These are phyloP conservation scores for Tragopan temminckii DNA, from an alignment of 2,797 vertebrate genomes.

Conservation along the genomic window DNA sequence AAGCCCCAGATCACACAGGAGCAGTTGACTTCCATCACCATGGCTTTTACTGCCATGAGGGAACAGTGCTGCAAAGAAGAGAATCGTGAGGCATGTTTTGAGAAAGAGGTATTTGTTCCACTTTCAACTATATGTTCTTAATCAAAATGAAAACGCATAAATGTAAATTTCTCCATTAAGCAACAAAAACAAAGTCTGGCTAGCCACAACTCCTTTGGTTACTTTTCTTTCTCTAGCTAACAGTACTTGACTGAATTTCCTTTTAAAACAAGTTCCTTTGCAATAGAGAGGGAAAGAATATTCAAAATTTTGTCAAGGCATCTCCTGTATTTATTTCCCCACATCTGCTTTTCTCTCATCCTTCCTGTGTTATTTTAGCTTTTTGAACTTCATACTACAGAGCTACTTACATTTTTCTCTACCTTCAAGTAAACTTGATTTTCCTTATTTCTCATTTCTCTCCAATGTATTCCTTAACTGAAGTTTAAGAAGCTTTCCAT, in stretches of 20 bases:
- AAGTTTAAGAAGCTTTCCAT: background rate
- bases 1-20: background rate
- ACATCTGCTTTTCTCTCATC: background rate
- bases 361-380: background rate
- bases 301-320: background rate
- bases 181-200: background rate
- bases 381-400: fast-evolving
- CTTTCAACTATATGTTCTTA: fast-evolving
- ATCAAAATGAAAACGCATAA: fast-evolving
- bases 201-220: background rate
- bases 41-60: background rate
- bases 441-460: background rate
- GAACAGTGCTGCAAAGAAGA: constrained; percentile 23
- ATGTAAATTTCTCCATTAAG: background rate
- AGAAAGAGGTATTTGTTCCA: background rate
- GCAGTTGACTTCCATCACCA: background rate
- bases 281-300: background rate
- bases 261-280: background rate
- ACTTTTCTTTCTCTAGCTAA: background rate
- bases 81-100: constrained; percentile 7
- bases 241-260: background rate
- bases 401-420: background rate
- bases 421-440: background rate
- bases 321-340: background rate
- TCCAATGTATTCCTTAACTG: fast-evolving